Base-by-base conservation (phyloP, 2,888 invertebrate species). In the Sussaba pulchella region DNA sequence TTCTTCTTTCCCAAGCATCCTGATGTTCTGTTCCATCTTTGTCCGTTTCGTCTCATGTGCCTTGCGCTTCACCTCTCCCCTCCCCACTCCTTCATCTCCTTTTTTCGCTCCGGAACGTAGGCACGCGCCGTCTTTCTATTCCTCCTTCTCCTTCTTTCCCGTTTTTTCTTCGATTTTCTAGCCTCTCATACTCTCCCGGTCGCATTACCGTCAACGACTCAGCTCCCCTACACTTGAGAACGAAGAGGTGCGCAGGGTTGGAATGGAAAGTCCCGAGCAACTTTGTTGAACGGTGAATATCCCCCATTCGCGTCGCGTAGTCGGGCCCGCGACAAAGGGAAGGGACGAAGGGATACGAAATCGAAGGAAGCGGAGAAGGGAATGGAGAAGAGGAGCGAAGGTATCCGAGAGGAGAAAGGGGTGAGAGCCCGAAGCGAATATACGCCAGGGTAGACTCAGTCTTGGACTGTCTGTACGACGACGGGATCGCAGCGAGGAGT, bases 271-370 rank as follows among this genome's bases (percentile, higher is more conserved):
- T 83, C 82, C 64, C 78, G 83, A 84, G 86, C 81, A 85, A 84
- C 85, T 87, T 87, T 86, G 89, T 88, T 86, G 87, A 87, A 87
- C 85, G 85, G 72, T 83, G 83, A 83, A 87, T 82, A 73, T 81
- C 73, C 73, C 64, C 70, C 69, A 69, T 69, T 47, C 78, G 47
- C 70, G n/a, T n/a, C 43, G 63, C 26, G 70, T 57, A 74, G 54
- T 64, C 57, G 31, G 57, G 78, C 39, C 26, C 50, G 64, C 61
- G 57, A 47, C 70, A 47, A 70, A 14, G 69, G 45, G 24, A 43
- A 14, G 31, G 54, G 50, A 66, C 67, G 54, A 54, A 63, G 71
- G 61, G 50, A 52, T 61, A 41, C 24, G 52, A 50, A 36, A 21
- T 47, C 64, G 50, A 67, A 26, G 52, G 17, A 39, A 78, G 54